Evolutionary conservation across 64 coral and sea anemone species (phyloP).

Genomic region (Montipora efflorescens): DNA sequence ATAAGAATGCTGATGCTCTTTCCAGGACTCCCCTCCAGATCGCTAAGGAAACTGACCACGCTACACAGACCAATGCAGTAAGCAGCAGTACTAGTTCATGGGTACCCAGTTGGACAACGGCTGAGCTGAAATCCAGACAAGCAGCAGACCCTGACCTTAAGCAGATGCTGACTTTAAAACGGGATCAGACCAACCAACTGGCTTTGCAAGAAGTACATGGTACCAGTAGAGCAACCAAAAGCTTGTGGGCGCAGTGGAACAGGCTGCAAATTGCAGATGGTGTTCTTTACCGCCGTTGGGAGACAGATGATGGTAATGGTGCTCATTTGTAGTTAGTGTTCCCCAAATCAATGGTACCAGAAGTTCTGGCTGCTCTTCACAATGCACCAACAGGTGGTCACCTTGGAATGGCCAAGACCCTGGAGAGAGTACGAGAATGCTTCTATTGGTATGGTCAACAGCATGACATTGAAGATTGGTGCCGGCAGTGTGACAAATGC

Average conservation of each 20-base stretch:
- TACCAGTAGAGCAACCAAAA: neutral
- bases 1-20: no score
- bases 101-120: neutral
- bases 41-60: neutral
- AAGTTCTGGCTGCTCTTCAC: conserved; percentile 22
- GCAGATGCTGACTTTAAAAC: neutral
- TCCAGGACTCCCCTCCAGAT: no score
- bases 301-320: neutral
- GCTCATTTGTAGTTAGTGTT: no score
- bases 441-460: conserved; percentile 28
- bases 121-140: neutral
- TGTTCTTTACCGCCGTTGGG: conserved; percentile 6
- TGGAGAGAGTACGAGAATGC: neutral
- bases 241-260: conserved; percentile 35
- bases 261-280: neutral
- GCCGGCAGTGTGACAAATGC: neutral
- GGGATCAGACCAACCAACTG: neutral
- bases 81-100: neutral
- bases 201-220: neutral
- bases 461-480: neutral
- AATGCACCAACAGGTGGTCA: conserved; percentile 19
- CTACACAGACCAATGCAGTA: neutral
- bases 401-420: conserved; percentile 16
- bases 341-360: neutral
- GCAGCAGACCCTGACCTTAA: conserved; percentile 6